Evolutionary conservation across 2,797 vertebrate species (phyloP), one percentile per base, ranked within the genome.

Genomic region (Scarus forsteni): DNA sequence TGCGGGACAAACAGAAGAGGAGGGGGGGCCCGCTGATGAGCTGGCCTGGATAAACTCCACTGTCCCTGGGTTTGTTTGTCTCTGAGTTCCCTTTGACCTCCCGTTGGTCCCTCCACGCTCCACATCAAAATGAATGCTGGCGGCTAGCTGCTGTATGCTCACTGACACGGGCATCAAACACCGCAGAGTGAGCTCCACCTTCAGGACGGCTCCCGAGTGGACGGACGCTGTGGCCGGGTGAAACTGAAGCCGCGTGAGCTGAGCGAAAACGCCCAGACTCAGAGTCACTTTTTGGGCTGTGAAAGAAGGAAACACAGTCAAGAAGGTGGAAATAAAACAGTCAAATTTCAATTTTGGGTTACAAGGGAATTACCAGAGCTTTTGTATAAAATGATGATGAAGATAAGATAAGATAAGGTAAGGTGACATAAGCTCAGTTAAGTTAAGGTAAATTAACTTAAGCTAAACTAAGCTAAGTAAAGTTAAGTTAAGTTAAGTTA

Each of bases 111-210:
- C 96, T 15, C 95, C 95, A 1, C 94, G 96, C 83, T 97, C 96
- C 4, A 95, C 52, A 80, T 94, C 96, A 75, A 98, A 97, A 92
- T 98, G 97, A 46, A 98, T 91, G 4, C 91, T 95, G 70, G 95
- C 91, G 6, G 93, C 87, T 5, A 99, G 87, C 66, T 98, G 96
- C 86, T 98, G 95, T 79, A 98, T 80, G 0, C 8, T 90, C 48
- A 99, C 92, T 0, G 97, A 86, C 14, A 97, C 69, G 0, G 98
- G 98, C 97, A 99, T 98, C 70, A 96, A 93, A 85, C 96, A 96
- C 60, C 84, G 92, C 65, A 99, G 80, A 0, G 91, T 95, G 77
- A 99, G 83, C 90, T 97, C 96, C 81, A 99, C 87, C 69, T 94
- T 92, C 72, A 99, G 70, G 54, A 80, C 73, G 0, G 97, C 97